Evolutionary conservation across 1,140 invertebrate species (phyloP).

Genomic region (Mercenaria mercenaria): DNA sequence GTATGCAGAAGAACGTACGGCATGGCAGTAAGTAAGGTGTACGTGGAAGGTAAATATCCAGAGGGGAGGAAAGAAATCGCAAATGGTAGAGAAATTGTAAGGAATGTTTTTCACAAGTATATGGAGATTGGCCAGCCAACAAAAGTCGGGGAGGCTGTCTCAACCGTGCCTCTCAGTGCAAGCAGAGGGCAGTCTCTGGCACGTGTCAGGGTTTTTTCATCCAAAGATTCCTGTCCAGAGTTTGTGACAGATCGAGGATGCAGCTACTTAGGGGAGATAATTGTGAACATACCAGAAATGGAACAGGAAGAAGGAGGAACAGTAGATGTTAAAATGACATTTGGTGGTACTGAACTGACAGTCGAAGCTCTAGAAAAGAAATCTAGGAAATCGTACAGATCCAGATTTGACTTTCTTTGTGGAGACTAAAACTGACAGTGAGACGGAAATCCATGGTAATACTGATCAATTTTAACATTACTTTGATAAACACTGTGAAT

Average conservation of each 20-base stretch:
- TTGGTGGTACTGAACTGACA: conserved; percentile 61
- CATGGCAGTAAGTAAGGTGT: conserved; percentile 43
- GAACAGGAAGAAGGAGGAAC: conserved; percentile 30
- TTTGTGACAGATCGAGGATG: conserved; percentile 55
- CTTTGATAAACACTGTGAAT: too few species aligned
- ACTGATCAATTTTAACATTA: too few species aligned
- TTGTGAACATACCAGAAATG: conserved; percentile 7
- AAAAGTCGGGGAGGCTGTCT: conserved; percentile 23
- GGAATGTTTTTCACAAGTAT: conserved; percentile 59
- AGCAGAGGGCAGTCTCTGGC: background rate
- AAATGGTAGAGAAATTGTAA: conserved; percentile 35
- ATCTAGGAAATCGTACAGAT: conserved; percentile 4
- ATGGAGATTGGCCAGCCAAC: conserved; percentile 26
- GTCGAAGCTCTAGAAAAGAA: conserved; percentile 56
- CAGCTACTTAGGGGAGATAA: conserved; percentile 47
- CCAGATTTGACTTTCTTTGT: conserved; percentile 55
- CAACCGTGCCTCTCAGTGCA: conserved; percentile 20
- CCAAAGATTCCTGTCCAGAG: conserved; percentile 27
- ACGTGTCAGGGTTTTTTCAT: conserved; percentile 41
- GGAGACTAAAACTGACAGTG: background rate
- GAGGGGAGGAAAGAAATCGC: conserved; percentile 20
- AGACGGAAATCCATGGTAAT: too few species aligned
- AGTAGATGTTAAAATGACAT: conserved; percentile 50
- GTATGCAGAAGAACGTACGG: conserved; percentile 47
- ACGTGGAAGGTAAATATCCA: conserved; percentile 4